Evolutionary conservation across 1,140 invertebrate species (phyloP), one percentile per base, ranked within the genome.

Genomic region (Pseudobourletiella spinata): DNA sequence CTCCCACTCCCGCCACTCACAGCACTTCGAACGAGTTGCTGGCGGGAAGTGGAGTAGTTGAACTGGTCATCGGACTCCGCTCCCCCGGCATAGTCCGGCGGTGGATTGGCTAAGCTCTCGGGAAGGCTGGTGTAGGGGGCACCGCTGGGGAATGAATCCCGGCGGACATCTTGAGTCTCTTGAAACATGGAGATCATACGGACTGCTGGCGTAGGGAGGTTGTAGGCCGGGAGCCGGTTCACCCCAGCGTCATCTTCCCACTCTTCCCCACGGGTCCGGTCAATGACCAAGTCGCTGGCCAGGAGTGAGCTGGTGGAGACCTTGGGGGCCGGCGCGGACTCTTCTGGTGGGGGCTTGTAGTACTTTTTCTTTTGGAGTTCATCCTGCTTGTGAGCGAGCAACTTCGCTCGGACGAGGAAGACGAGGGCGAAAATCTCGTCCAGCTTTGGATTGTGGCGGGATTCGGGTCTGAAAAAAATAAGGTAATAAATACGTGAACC

Each of bases 341-440:
- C 32, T 39, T 39, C 32, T n/a, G 32, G n/a, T 11, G 32, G 32
- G 8, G 8, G 32, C n/a, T 39, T 8, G 8, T 11, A n/a, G 8
- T 11, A 39, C 8, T 11, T n/a, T 39, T 25, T 48, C n/a, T 50
- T 61, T 22, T 56, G 24, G 11, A 55, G 2, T 16, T 64, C 46
- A n/a, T 64, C 63, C 51, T 68, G 66, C 30, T 50, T 28, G n/a
- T 59, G 44, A 1, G 55, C 58, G 8, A 64, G 50, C 20, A 60
- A 18, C 26, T 64, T 59, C 4, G 62, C 63, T 20, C 68, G 52
- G 18, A 70, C 29, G 15, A 67, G 52, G 52, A 70, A 70, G 6
- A 70, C 63, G 11, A 67, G 43, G 8, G 60, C 57, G 51, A 70
- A 70, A n/a, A 70, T 52, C 59, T 70, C 65, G 28, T 64, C 51